phyloP scores from a whole-genome alignment of 2,113 vertebrate species.

The Poecile atricapillus region DNA sequence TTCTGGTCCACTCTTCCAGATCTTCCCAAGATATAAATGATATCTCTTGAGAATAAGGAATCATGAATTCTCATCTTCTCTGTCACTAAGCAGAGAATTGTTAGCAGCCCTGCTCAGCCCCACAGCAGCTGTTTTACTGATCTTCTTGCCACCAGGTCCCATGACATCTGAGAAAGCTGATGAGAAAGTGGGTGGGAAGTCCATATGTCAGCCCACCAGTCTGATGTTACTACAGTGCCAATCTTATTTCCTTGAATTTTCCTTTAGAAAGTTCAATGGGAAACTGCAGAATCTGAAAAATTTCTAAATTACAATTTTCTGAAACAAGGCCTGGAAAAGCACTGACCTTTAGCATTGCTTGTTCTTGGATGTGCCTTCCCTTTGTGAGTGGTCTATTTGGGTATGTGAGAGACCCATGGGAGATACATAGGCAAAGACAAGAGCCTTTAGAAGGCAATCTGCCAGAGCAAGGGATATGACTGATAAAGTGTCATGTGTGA shows the following conservation, averaged over 20 bases:
- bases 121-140: not conserved
- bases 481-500: not conserved
- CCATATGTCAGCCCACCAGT: not conserved
- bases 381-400: not conserved
- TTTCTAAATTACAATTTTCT: not conserved
- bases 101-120: not conserved
- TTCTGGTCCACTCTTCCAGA: not conserved
- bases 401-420: not conserved
- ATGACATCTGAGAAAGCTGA: not conserved
- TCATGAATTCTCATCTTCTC: not conserved
- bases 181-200: not conserved
- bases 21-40: not conserved
- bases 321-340: constrained; percentile 19
- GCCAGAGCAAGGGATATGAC: not conserved
- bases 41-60: not conserved
- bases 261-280: not conserved
- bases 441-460: not conserved
- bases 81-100: not conserved
- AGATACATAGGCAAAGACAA: not conserved
- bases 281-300: not conserved
- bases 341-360: not conserved
- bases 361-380: not conserved
- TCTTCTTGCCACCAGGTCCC: not conserved
- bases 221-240: not conserved
- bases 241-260: not conserved